Evolutionary conservation across 2,888 invertebrate genomes (phyloP).

Genomic region (Helleia helle): DNA sequence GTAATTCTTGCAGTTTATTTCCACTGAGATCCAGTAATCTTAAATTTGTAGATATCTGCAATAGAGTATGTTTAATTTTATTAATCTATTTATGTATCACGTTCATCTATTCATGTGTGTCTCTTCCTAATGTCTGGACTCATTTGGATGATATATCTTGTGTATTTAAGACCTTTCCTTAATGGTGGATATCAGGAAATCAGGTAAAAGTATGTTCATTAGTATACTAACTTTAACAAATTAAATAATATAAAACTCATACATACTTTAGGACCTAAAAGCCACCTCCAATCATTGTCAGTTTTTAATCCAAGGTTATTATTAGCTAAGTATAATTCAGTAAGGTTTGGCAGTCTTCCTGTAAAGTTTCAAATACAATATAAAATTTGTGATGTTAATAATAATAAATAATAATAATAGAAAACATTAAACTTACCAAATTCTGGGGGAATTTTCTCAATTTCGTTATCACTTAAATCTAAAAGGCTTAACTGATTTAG

Average conservation of each 20-base stretch:
- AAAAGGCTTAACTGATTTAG: constrained; percentile 77
- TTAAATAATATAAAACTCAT: too few relatives aligned
- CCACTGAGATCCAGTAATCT: constrained; percentile 77
- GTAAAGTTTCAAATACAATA: too few relatives aligned
- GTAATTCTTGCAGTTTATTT: constrained; percentile 73
- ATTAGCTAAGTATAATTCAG: constrained; percentile 75
- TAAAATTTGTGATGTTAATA: too few relatives aligned
- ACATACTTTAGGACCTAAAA: constrained; percentile 62
- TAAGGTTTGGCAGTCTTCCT: constrained; percentile 72
- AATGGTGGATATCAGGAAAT: too few relatives aligned
- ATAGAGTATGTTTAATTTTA: constrained; percentile 1
- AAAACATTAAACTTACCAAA: constrained; percentile 60
- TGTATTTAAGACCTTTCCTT: too few relatives aligned
- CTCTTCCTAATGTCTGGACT: too few relatives aligned
- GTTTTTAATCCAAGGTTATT: constrained; percentile 75
- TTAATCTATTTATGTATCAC: too few relatives aligned
- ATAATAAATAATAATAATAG: too few relatives aligned
- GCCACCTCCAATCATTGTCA: constrained; percentile 78
- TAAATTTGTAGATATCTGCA: constrained; percentile 63
- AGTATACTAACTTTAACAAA: too few relatives aligned
- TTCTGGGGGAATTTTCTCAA: constrained; percentile 80
- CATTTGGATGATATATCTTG: too few relatives aligned
- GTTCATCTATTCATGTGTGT: too few relatives aligned
- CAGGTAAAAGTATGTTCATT: too few relatives aligned
- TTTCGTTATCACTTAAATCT: constrained; percentile 80